phyloP scores from a whole-genome alignment of 1,140 invertebrate genomes.

The Cyclargus thomasi region DNA sequence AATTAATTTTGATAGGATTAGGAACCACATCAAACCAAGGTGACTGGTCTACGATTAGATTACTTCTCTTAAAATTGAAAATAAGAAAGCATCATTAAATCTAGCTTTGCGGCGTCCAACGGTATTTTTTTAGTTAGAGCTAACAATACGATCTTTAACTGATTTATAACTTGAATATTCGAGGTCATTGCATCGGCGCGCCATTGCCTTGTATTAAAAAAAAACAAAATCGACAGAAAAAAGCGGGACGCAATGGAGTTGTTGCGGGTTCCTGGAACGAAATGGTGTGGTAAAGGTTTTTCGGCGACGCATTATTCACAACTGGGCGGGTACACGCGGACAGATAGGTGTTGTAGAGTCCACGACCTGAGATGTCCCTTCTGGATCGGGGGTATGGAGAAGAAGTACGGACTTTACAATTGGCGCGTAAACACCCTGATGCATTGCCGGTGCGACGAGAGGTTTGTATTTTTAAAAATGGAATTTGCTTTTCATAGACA shows the following conservation, averaged over 20 bases:
- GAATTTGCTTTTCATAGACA: slow-evolving; percentile 13
- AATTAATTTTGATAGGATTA: too few relatives aligned
- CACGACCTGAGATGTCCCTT: slow-evolving; percentile 89
- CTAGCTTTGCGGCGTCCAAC: too few relatives aligned
- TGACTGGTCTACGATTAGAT: not conserved
- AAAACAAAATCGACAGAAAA: slow-evolving; percentile 44
- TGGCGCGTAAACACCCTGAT: slow-evolving; percentile 89
- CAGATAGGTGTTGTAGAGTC: slow-evolving; percentile 88
- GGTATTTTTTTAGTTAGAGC: not conserved
- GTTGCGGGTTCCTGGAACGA: slow-evolving; percentile 86
- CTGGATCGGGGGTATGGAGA: slow-evolving; percentile 85
- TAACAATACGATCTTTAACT: not conserved
- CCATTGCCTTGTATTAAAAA: slow-evolving; percentile 23
- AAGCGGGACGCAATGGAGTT: slow-evolving; percentile 77
- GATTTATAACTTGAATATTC: not conserved
- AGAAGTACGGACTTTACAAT: slow-evolving; percentile 88
- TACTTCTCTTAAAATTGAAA: too few relatives aligned
- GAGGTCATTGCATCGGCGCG: slow-evolving; percentile 31
- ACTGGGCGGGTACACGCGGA: slow-evolving; percentile 84
- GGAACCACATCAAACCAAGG: not conserved
- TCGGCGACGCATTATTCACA: slow-evolving; percentile 84
- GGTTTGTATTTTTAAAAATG: slow-evolving; percentile 76
- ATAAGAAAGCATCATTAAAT: too few relatives aligned
- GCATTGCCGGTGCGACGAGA: slow-evolving; percentile 91
- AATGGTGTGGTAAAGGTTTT: slow-evolving; percentile 91